Percentiles rank a stretch among this genome's conserved stretches.
These are phyloP conservation scores for Melierax canorus DNA, from an alignment of 2,113 vertebrate genomes.

Conservation along the genomic window DNA sequence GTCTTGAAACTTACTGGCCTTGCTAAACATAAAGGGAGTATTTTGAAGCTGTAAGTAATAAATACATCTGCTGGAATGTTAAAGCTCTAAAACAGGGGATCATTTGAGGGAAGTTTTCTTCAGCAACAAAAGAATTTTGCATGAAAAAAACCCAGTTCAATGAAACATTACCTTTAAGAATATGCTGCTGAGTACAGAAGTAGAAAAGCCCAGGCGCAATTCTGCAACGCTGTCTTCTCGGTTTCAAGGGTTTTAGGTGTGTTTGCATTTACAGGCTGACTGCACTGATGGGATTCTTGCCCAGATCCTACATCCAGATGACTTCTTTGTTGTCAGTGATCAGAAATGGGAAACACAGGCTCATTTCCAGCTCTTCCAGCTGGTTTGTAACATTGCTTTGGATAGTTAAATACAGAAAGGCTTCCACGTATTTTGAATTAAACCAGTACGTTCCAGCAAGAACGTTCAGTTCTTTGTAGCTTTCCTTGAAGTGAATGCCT, in stretches of 20 bases:
- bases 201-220: not conserved
- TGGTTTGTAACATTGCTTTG: not conserved
- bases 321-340: not conserved
- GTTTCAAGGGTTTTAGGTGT: not conserved
- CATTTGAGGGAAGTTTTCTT: not conserved
- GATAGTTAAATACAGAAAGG: not conserved
- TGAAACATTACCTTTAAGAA: not conserved
- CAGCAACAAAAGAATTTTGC: not conserved
- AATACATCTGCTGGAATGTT: not conserved
- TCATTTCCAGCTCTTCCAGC: not conserved
- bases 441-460: not conserved
- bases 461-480: not conserved
- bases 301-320: not conserved
- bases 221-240: not conserved
- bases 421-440: not conserved
- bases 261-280: not conserved
- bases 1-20: not conserved
- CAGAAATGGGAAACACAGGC: not conserved
- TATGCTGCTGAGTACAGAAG: not conserved
- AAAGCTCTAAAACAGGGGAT: not conserved
- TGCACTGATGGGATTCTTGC: not conserved
- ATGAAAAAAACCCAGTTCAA: rapidly evolving
- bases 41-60: not conserved
- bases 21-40: not conserved
- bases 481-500: not conserved